A percentile compares a stretch with the other conserved stretches of the same genome.
These are phyloP conservation scores for Calliopum simillimum DNA, from an alignment of 2,888 invertebrate species.

Conservation along the genomic window DNA sequence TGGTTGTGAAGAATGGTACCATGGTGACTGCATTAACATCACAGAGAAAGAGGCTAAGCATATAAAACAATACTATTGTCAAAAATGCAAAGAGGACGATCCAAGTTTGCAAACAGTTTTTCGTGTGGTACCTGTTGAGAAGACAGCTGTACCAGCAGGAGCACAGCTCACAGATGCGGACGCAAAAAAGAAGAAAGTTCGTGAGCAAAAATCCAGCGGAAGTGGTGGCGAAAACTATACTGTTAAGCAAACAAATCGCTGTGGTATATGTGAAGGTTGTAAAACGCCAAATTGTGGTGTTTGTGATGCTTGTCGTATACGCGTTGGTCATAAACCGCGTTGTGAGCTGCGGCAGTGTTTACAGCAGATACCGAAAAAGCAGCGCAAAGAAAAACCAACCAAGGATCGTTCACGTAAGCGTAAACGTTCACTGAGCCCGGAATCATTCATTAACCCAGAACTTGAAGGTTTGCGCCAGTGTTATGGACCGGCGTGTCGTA, in stretches of 20 bases:
- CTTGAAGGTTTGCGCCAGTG: constrained; percentile 83
- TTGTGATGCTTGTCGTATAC: constrained; percentile 63
- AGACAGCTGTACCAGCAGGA: constrained; percentile 48
- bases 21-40: constrained; percentile 96
- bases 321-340: constrained; percentile 67
- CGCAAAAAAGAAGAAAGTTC: constrained; percentile 46
- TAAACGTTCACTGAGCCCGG: constrained; percentile 61
- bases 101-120: constrained; percentile 76
- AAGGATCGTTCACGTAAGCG: constrained; percentile 58
- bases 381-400: constrained; percentile 54
- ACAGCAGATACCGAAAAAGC: constrained; percentile 39
- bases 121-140: constrained; percentile 61
- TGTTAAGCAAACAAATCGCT: constrained; percentile 66
- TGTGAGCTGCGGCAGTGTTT: constrained; percentile 70
- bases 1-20: constrained; percentile 98
- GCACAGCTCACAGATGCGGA: constrained; percentile 34
- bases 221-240: constrained; percentile 11
- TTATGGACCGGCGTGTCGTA: constrained; percentile 88
- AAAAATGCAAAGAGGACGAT: constrained; percentile 85
- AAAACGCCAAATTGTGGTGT: constrained; percentile 63
- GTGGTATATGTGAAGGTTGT: constrained; percentile 83
- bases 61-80: constrained; percentile 94
- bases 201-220: constrained; percentile 54
- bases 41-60: constrained; percentile 92
- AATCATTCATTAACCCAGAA: constrained; percentile 67